Conservation (phyloP, 2,113 vertebrate genomes). For the Mandrillus leucophaeus region DNA sequence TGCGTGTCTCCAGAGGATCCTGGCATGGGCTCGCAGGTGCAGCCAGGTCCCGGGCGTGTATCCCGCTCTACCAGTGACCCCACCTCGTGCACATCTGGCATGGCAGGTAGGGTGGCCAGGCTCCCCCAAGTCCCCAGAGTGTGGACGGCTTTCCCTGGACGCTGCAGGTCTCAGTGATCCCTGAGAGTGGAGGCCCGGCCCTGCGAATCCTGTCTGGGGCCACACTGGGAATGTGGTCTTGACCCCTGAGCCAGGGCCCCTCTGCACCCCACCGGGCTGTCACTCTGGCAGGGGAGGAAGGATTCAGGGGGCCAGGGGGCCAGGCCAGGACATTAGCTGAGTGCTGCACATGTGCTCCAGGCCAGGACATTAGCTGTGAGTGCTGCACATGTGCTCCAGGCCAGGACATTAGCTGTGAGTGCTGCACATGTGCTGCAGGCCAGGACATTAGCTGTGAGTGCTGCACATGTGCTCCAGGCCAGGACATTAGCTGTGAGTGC, state of each 20-base stretch:
- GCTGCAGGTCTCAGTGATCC: neutral
- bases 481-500: neutral
- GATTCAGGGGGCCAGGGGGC: fast-evolving
- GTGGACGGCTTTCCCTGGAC: neutral
- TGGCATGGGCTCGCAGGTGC: slow-evolving; percentile 68
- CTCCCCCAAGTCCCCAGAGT: fast-evolving
- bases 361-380: too few relatives aligned
- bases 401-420: neutral
- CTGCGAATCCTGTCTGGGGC: neutral
- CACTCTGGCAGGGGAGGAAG: too few relatives aligned
- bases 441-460: neutral
- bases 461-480: neutral
- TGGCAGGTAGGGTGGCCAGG: slow-evolving; percentile 84
- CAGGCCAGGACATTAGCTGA: neutral
- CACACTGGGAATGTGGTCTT: neutral
- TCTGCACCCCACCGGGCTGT: neutral
- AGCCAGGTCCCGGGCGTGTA: slow-evolving; percentile 84
- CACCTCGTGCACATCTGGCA: slow-evolving; percentile 85
- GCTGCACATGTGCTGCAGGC: neutral
- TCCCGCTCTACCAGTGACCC: slow-evolving; percentile 96
- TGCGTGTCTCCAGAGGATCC: slow-evolving; percentile 58
- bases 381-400: neutral
- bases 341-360: neutral
- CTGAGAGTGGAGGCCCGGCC: neutral
- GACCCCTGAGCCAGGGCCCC: neutral